phyloP scores from a whole-genome alignment of 1,140 invertebrate species.

The Trichomalopsis sarcophagae region DNA sequence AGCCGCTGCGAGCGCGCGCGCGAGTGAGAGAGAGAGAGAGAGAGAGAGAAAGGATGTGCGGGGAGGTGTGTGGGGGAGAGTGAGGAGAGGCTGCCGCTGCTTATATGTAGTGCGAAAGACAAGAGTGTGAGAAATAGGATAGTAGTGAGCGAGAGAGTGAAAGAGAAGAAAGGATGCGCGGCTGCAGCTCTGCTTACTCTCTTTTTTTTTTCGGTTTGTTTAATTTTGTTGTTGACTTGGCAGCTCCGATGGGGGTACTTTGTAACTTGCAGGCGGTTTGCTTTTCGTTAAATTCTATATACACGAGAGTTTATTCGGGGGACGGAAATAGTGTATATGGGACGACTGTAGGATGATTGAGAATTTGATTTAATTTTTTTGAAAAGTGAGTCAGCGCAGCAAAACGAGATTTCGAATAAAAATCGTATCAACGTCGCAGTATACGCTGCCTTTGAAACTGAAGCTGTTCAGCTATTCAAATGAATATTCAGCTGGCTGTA shows the following conservation, averaged over 20 bases:
- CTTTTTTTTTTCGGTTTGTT: background rate
- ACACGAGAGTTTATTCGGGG: too few species aligned
- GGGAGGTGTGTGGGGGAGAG: background rate
- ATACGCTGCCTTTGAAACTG: background rate
- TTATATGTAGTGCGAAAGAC: background rate
- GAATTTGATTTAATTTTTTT: too few species aligned
- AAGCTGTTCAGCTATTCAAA: background rate
- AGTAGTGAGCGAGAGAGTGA: conserved; percentile 16
- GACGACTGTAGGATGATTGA: too few species aligned
- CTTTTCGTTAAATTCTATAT: too few species aligned
- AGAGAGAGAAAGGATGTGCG: conserved; percentile 5
- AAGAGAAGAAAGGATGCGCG: background rate
- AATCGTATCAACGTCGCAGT: background rate
- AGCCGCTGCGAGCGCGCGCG: too few species aligned
- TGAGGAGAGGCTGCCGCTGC: background rate
- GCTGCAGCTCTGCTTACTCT: background rate
- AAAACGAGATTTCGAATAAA: background rate
- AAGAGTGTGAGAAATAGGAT: conserved; percentile 39
- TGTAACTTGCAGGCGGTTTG: too few species aligned
- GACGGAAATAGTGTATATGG: too few species aligned
- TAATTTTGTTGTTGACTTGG: background rate
- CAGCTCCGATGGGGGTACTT: background rate
- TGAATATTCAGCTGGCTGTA: background rate
- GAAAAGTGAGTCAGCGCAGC: background rate
- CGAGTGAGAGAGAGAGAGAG: background rate